Conservation (phyloP, 2,113 vertebrate species). For the Glaucomys volans region DNA sequence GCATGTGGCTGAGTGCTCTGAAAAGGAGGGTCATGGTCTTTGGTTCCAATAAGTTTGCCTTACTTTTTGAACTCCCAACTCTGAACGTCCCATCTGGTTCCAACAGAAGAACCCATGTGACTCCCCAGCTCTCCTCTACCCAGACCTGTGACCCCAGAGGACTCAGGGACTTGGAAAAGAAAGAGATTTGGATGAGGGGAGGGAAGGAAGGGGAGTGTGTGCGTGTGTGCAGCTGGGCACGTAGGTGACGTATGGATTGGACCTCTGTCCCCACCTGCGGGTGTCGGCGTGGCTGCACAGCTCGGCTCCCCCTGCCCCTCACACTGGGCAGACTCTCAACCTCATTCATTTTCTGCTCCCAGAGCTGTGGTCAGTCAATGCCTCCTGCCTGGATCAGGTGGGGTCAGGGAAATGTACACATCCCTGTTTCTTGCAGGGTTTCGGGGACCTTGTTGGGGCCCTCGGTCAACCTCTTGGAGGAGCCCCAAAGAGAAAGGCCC, state of each 20-base stretch:
- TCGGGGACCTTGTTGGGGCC: background rate
- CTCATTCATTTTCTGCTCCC: background rate
- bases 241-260: accelerated
- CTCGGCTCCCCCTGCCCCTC: no score
- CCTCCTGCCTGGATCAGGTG: background rate
- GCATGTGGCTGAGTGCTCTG: background rate
- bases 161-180: background rate
- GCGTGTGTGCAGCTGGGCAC: background rate
- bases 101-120: background rate
- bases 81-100: background rate
- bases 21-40: background rate
- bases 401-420: background rate
- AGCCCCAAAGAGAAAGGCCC: background rate
- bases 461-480: background rate
- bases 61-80: background rate
- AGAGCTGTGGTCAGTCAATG: background rate
- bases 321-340: accelerated
- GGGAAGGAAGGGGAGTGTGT: background rate
- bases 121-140: background rate
- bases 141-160: background rate
- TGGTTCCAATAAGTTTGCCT: background rate
- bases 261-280: accelerated
- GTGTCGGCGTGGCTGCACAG: background rate
- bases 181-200: background rate
- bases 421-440: background rate